Conservation (phyloP, 2,888 invertebrate species). For the Limnephilus auricula region DNA sequence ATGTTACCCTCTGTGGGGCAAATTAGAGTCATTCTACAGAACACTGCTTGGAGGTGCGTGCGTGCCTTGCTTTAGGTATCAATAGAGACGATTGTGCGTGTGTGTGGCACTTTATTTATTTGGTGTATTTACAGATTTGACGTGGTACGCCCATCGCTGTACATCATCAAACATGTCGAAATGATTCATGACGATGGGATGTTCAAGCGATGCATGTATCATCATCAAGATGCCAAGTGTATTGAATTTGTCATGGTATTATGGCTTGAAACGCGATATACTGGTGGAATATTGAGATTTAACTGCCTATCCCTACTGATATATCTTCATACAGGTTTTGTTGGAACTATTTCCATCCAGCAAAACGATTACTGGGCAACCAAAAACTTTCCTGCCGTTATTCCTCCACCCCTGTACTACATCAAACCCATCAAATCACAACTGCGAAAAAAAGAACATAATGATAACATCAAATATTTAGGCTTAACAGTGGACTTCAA, state of each 20-base stretch:
- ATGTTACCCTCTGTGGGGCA: background rate
- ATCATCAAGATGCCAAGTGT: background rate
- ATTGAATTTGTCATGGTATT: background rate
- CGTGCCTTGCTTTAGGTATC: background rate
- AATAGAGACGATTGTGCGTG: background rate
- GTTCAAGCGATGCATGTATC: background rate
- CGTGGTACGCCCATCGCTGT: background rate
- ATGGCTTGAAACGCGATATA: background rate
- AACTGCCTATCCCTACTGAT: background rate
- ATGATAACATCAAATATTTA: no score
- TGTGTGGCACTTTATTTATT: background rate
- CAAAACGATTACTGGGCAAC: no score
- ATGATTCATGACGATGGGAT: background rate
- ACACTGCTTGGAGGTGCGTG: background rate
- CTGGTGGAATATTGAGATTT: background rate
- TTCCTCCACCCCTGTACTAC: no score
- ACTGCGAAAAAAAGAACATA: no score
- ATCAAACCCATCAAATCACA: no score
- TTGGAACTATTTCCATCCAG: no score
- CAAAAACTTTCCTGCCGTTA: no score
- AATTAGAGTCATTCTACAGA: background rate
- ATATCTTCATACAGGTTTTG: no score
- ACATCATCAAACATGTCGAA: background rate
- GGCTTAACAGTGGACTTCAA: no score
- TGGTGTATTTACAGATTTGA: slow-evolving; percentile 2